Conservation (phyloP, 1,140 invertebrate species). For the Euwallacea similis region DNA sequence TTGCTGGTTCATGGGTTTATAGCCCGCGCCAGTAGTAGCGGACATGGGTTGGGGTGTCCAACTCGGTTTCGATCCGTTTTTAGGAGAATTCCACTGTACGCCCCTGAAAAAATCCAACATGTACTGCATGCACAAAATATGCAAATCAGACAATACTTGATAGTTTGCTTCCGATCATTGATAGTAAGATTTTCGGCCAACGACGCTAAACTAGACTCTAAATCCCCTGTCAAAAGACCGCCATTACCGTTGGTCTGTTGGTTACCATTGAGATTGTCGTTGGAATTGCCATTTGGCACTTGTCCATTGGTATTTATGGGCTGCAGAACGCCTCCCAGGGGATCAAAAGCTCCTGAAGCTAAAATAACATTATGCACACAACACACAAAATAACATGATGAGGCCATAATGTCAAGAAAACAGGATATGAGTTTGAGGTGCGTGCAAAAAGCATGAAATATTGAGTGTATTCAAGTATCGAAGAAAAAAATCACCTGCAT, state of each 20-base stretch:
- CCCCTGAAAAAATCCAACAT: constrained; percentile 37
- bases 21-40: constrained; percentile 77
- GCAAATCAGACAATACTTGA: constrained; percentile 64
- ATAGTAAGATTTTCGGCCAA: constrained; percentile 91
- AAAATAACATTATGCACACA: background rate
- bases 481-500: too few species aligned
- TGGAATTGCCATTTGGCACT: constrained; percentile 20
- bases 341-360: constrained; percentile 63
- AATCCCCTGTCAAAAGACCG: constrained; percentile 79
- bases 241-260: constrained; percentile 41
- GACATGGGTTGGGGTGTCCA: constrained; percentile 86
- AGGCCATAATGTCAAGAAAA: too few species aligned
- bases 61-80: constrained; percentile 73
- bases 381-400: background rate
- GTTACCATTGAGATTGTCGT: constrained; percentile 37
- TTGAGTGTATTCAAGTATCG: too few species aligned
- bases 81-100: constrained; percentile 85
- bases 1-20: constrained; percentile 76
- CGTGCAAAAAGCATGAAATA: too few species aligned
- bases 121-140: too few species aligned
- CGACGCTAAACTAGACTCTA: constrained; percentile 88
- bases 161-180: constrained; percentile 71
- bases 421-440: too few species aligned
- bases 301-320: constrained; percentile 55
- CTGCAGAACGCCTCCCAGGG: constrained; percentile 71